Evolutionary conservation across 2,113 vertebrate species (phyloP).

Genomic region (Micromys minutus): DNA sequence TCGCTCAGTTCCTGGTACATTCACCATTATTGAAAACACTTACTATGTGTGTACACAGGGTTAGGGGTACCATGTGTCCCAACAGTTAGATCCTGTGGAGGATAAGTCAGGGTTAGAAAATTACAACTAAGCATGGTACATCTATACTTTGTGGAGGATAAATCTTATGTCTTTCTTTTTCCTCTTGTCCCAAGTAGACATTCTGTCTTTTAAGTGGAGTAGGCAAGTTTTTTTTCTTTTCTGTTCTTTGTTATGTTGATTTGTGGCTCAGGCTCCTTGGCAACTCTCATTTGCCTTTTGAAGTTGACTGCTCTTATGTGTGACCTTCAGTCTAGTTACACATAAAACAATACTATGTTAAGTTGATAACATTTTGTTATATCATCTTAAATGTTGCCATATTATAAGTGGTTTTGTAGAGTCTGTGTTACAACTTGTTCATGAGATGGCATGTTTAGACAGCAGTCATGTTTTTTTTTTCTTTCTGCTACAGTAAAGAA

Average conservation of each 20-base stretch:
- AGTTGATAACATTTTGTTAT: background rate
- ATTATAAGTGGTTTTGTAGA: background rate
- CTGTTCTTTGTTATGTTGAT: background rate
- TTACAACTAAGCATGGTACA: accelerated
- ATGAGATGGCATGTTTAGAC: background rate
- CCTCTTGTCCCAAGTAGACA: background rate
- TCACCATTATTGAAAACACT: background rate
- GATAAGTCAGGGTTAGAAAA: background rate
- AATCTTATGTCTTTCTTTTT: background rate
- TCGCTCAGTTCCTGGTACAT: background rate
- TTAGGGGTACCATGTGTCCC: no score
- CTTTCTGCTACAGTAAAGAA: background rate
- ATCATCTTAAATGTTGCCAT: background rate
- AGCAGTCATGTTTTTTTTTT: background rate
- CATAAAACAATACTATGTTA: background rate
- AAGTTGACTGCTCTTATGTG: background rate
- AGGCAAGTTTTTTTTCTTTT: no score
- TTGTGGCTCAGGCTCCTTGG: background rate
- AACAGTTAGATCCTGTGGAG: background rate
- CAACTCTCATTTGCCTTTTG: background rate
- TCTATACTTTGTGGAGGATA: background rate
- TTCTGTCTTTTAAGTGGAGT: background rate
- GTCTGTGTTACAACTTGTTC: background rate
- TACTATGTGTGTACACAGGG: background rate
- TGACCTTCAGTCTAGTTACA: background rate